Evolutionary conservation across 2,113 vertebrate species (phyloP), one percentile per base, ranked within the genome.

Genomic region (Python bivittatus): DNA sequence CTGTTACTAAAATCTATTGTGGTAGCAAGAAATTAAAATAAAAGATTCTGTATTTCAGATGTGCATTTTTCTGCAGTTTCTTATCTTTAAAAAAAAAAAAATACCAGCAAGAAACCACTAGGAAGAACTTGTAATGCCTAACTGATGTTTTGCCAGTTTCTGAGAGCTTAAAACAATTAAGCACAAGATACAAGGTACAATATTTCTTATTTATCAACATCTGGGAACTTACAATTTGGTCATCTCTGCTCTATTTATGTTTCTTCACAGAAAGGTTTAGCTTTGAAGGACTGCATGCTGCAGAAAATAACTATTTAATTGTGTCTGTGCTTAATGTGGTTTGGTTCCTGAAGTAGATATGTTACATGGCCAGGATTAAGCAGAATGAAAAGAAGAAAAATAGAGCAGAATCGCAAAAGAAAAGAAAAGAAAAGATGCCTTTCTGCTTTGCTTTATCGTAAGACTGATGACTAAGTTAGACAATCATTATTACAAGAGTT

Each of bases 271-370:
- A 96, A 96, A 95, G 93, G 92, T 92, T 95, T 94, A 90, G 61
- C 0, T 0, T 94, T 96, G 90, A 94, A 96, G 94, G 92, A 92
- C 94, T 96, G 91, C 94, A 95, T 93, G 94, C 95, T 96, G 96
- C 93, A 93, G 94, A 94, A 95, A 85, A 94, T 97, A 97, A 95
- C 97, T 97, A 96, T 96, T 97, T 97, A 96, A 96, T 96, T 88
- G 83, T 94, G 88, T 91, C 94, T 94, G n/a, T 0, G 93, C 86
- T 90, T 86, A 96, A 93, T 93, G 94, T 91, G 88, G 91, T 83
- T 90, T 91, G 92, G 61, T 93, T 79, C 91, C 84, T 92, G 88
- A 92, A 53, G 93, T 7, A 90, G 94, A 86, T 87, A n/a, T 48
- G 88, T 54, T 91, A 61, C 56, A n/a, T 94, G 92, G 88, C 91